Evolutionary conservation across 2,113 vertebrate genomes (phyloP), one percentile per base, ranked within the genome.

Genomic region (Rissa tridactyla): DNA sequence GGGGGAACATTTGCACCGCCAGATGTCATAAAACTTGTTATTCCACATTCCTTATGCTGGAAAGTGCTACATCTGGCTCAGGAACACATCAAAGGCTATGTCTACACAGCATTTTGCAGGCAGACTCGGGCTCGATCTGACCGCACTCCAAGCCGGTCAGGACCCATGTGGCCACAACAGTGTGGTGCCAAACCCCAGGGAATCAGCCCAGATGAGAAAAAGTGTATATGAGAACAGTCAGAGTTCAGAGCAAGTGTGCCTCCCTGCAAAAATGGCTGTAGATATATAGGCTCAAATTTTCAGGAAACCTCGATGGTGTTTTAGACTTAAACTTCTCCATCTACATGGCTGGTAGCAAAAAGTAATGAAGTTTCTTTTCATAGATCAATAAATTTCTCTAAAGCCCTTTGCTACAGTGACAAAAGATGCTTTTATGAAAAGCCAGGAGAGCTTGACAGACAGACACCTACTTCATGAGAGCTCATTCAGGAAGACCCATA

Each of bases 61-160:
- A 58, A 91, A 95, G 68, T 77, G 72, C 64, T 96, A 73, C 94
- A 96, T 96, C 81, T 91, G 87, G 84, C 64, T 95, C 55, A 78
- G 71, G 78, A 96, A 55, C 78, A 91, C 82, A 73, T 77, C 76
- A 92, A 95, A 96, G 84, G 27, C 58, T 87, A 30, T 58, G 66
- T 82, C 82, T 92, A 80, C 25, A 32, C 42, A 86, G 62, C 3
- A 0, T 82, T 95, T 70, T 77, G 62, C 54, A 77, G 87, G 42
- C 66, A 77, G 73, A 86, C 71, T 92, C 36, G 8, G 34, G 66
- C 58, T 90, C 21, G 6, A 92, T 88, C 49, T 86, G 82, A 90
- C 66, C 13, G 0, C 54, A 61, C 30, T 91, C 65, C 58, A 82
- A 96, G 78, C 10, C 79, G 90, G 54, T 54, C 79, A 90, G 82